A percentile compares a stretch with the other conserved stretches of the same genome.
Evolutionary conservation across 2,113 vertebrate species (phyloP).

Genomic region (Lepidothrix coronata): DNA sequence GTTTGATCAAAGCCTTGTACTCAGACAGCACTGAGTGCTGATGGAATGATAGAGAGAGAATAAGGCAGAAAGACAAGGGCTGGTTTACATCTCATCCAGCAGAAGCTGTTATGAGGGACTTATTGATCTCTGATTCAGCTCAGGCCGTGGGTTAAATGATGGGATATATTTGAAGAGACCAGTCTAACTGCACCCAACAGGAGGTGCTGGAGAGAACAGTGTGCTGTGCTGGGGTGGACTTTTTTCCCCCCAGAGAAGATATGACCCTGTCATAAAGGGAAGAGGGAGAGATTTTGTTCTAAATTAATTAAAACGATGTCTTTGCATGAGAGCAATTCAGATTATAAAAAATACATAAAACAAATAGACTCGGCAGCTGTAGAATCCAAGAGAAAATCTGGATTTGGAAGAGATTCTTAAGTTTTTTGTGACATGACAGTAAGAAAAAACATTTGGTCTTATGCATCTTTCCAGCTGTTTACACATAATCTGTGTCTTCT

Average conservation of each 20-base stretch:
- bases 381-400: slow-evolving; percentile 46
- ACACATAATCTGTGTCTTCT: not conserved
- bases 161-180: not conserved
- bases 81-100: slow-evolving; percentile 44
- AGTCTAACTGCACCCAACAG: not conserved
- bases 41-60: slow-evolving; percentile 40
- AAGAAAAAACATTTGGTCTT: slow-evolving; percentile 26
- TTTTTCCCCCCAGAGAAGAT: not conserved
- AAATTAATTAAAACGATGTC: slow-evolving; percentile 19
- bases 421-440: slow-evolving; percentile 23
- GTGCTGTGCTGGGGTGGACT: not conserved
- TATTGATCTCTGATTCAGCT: slow-evolving; percentile 35
- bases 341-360: slow-evolving; percentile 67
- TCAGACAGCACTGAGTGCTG: slow-evolving; percentile 28
- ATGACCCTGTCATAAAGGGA: not conserved
- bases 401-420: slow-evolving; percentile 51
- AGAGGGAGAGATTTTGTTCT: slow-evolving; percentile 24
- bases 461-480: slow-evolving; percentile 50
- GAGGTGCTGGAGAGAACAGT: not conserved
- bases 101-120: not conserved
- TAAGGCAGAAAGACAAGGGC: not conserved
- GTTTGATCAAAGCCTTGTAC: slow-evolving; percentile 52
- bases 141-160: not conserved
- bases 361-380: slow-evolving; percentile 48
- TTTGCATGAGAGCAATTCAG: slow-evolving; percentile 21